Evolutionary conservation across 2,888 invertebrate species (phyloP).

Genomic region (Tineola bisselliella): DNA sequence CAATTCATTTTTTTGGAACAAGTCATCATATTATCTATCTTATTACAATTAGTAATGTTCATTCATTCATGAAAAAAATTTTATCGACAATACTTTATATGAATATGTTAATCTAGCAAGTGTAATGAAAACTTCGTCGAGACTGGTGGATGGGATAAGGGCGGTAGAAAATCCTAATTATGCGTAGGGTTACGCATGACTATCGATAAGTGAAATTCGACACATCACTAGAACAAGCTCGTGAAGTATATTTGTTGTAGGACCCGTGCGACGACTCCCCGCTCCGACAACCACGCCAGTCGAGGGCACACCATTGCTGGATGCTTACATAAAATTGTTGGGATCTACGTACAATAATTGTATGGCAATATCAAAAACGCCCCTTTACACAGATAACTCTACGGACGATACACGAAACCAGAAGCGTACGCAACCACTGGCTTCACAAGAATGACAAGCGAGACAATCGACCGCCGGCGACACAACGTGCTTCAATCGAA

Average conservation of each 20-base stretch:
- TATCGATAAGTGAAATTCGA: conserved; percentile 16
- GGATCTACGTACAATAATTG: no score
- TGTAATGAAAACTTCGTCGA: no score
- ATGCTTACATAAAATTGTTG: background rate
- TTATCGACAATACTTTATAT: no score
- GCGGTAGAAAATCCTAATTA: background rate
- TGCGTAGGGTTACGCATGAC: background rate
- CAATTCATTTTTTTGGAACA: no score
- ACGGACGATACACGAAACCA: background rate
- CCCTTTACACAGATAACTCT: no score
- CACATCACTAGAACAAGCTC: conserved; percentile 50
- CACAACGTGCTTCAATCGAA: background rate
- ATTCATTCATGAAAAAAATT: no score
- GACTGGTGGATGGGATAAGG: no score
- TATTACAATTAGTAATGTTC: no score
- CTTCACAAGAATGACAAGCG: background rate
- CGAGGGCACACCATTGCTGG: background rate
- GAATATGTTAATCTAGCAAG: no score
- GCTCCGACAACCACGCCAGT: conserved; percentile 24
- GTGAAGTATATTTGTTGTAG: conserved; percentile 61
- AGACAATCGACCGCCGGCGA: background rate
- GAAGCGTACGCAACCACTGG: background rate
- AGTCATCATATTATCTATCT: no score
- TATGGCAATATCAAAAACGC: no score
- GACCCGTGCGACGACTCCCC: conserved; percentile 57